A percentile compares a stretch with the other conserved stretches of the same genome.
Evolutionary conservation across 2,888 invertebrate species (phyloP).

Genomic region (Eupithecia centaureata): DNA sequence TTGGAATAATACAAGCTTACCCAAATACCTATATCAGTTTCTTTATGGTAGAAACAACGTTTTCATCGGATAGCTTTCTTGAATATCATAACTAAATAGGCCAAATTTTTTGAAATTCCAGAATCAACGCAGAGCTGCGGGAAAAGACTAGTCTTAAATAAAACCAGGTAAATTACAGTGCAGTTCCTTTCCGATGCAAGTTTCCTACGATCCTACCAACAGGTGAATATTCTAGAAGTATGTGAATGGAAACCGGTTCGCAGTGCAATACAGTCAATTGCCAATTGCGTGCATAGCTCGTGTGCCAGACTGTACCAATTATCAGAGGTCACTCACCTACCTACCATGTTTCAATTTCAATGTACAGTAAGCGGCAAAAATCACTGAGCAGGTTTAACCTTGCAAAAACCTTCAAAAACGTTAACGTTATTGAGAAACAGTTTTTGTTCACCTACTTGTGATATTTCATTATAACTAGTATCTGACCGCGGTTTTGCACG

Average conservation of each 20-base stretch:
- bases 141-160: neutral
- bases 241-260: conserved; percentile 27
- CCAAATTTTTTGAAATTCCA: too few species aligned
- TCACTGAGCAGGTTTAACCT: neutral
- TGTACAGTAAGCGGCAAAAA: neutral
- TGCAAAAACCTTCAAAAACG: neutral
- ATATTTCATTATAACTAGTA: too few species aligned
- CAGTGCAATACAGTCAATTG: conserved; percentile 20
- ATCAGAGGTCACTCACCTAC: conserved; percentile 28
- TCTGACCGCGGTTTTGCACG: too few species aligned
- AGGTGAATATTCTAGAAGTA: conserved; percentile 19
- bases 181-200: neutral
- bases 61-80: too few species aligned
- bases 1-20: too few species aligned
- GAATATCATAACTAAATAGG: too few species aligned
- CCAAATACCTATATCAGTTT: too few species aligned
- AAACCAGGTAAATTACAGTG: neutral
- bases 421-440: neutral
- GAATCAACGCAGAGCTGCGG: neutral
- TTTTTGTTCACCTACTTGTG: neutral
- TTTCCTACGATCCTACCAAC: neutral
- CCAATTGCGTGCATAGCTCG: conserved; percentile 11
- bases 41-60: too few species aligned
- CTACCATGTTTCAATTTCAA: neutral
- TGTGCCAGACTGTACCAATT: conserved; percentile 18